phyloP scores from a whole-genome alignment of 2,113 vertebrate genomes.

The Hippocampus zosterae region DNA sequence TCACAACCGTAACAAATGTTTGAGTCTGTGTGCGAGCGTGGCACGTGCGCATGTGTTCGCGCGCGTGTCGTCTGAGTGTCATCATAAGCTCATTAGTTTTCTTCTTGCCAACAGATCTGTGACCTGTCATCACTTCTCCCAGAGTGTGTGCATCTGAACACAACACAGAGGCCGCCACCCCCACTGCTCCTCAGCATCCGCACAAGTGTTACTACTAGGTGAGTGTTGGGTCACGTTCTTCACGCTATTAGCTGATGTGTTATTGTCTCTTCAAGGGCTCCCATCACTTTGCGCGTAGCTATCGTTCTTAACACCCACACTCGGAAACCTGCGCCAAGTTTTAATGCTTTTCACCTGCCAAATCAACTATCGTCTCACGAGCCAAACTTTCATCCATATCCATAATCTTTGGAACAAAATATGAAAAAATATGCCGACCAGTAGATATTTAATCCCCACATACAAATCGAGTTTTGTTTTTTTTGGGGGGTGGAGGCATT shows the following conservation, averaged over 20 bases:
- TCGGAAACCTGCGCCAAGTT: neutral
- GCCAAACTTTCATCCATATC: neutral
- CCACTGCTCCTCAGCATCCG: conserved; percentile 19
- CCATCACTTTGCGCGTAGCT: conserved; percentile 23
- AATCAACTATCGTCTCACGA: neutral
- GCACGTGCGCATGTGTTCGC: conserved; percentile 36
- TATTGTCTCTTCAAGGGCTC: conserved; percentile 25
- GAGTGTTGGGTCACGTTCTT: conserved; percentile 51
- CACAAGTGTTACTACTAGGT: conserved; percentile 53
- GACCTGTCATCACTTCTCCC: conserved; percentile 62
- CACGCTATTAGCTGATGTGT: conserved; percentile 39
- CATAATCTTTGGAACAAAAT: neutral
- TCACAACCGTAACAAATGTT: conserved; percentile 56
- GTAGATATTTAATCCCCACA: no score
- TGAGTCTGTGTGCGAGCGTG: conserved; percentile 26
- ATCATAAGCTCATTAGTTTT: conserved; percentile 71
- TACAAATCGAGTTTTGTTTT: no score
- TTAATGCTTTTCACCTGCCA: neutral
- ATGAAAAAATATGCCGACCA: neutral
- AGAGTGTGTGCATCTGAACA: conserved; percentile 28
- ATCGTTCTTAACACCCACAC: conserved; percentile 9
- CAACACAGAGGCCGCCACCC: conserved; percentile 35
- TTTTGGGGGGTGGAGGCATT: no score
- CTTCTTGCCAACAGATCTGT: conserved; percentile 59
- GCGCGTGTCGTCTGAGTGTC: conserved; percentile 34